Percentiles rank a stretch among this genome's conserved stretches.
These are phyloP conservation scores for Halyomorpha halys DNA, from an alignment of 1,140 invertebrate genomes.

Conservation along the genomic window DNA sequence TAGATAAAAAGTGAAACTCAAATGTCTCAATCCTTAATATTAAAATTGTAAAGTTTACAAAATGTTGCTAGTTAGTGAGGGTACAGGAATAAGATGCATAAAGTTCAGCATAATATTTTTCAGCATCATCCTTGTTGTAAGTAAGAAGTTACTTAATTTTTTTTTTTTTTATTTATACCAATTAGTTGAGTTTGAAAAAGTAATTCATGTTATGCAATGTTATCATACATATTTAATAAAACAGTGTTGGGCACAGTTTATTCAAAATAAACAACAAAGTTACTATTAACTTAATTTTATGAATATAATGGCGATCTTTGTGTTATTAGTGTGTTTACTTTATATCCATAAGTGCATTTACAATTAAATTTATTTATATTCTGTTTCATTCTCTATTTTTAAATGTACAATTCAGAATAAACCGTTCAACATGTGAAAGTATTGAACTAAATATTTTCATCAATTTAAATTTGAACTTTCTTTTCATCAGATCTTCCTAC, in stretches of 20 bases:
- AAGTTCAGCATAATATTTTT: constrained; percentile 1
- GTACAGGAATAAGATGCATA: constrained; percentile 15
- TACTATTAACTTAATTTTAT: background rate
- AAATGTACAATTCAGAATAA: background rate
- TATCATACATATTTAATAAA: no score
- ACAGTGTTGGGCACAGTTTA: no score
- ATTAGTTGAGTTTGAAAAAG: background rate
- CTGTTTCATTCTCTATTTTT: background rate
- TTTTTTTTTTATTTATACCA: background rate
- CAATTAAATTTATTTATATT: background rate
- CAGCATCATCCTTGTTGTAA: constrained; percentile 2
- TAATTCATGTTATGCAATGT: background rate
- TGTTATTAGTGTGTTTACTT: no score
- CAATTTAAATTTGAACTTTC: no score
- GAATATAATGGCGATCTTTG: no score
- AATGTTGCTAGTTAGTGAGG: background rate
- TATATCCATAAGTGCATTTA: no score
- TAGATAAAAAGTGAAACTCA: background rate
- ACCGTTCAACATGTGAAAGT: background rate
- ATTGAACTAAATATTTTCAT: no score
- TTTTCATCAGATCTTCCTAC: no score
- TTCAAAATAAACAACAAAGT: background rate
- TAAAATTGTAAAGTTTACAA: background rate
- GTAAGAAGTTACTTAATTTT: background rate
- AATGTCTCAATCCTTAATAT: no score